These are phyloP conservation scores for Anniella stebbinsi DNA, from an alignment of 2,797 vertebrate species.

Conservation along the genomic window DNA sequence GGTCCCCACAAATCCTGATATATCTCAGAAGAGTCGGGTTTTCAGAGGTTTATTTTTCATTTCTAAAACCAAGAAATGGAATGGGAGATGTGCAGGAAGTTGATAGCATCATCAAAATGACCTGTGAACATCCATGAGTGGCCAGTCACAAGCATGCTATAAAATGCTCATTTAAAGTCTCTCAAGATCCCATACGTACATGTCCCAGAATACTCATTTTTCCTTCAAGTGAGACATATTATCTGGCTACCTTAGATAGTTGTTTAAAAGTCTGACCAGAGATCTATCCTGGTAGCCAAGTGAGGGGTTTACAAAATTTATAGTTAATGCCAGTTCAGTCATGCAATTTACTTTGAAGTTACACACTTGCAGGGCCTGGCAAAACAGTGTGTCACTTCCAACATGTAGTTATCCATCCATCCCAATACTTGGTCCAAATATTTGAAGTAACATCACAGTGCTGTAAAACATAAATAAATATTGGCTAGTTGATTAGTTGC, in stretches of 20 bases:
- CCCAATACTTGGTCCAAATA: not conserved
- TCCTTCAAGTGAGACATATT: not conserved
- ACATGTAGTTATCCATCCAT: not conserved
- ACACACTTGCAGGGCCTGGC: not conserved
- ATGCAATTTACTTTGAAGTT: not conserved
- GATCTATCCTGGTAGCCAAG: not conserved
- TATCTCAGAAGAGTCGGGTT: too few relatives aligned
- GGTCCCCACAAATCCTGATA: too few relatives aligned
- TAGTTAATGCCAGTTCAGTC: not conserved
- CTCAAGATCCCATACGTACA: not conserved
- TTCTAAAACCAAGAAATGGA: too few relatives aligned
- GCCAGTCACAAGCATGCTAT: too few relatives aligned
- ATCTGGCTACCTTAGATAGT: not conserved
- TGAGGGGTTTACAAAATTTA: not conserved
- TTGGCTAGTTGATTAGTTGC: not conserved
- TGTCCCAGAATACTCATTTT: not conserved
- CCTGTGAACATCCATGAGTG: too few relatives aligned
- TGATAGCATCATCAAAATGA: too few relatives aligned
- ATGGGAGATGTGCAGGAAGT: too few relatives aligned
- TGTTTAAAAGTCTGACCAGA: not conserved
- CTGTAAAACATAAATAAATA: slow-evolving; percentile 11
- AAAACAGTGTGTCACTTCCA: not conserved
- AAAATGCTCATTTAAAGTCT: too few relatives aligned
- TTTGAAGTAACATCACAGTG: not conserved
- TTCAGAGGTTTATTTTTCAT: too few relatives aligned